These are phyloP conservation scores for Edolisoma coerulescens DNA, from an alignment of 2,113 vertebrate genomes.

Conservation along the genomic window DNA sequence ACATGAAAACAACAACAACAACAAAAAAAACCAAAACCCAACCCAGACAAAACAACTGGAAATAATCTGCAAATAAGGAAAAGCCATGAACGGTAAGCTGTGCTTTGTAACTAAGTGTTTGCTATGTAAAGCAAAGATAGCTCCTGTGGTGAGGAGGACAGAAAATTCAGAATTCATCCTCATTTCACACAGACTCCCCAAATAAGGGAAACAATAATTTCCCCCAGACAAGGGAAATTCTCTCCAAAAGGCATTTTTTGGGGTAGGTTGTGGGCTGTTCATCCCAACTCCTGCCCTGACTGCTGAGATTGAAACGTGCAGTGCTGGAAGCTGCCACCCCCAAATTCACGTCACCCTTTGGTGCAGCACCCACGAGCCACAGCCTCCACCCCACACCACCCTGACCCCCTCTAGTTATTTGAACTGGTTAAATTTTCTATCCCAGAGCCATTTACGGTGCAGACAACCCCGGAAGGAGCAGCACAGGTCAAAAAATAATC, in stretches of 20 bases:
- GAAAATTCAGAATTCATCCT: background rate
- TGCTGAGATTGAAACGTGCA: background rate
- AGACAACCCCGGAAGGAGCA: background rate
- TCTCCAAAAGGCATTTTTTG: background rate
- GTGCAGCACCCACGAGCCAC: background rate
- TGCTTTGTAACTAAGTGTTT: background rate
- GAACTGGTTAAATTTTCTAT: background rate
- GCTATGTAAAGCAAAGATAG: background rate
- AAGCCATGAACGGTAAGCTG: background rate
- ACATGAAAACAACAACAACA: background rate
- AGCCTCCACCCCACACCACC: background rate
- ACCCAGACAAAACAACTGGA: background rate
- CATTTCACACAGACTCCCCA: background rate
- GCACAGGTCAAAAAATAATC: background rate
- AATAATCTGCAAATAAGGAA: background rate
- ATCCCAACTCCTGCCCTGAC: background rate
- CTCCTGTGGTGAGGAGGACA: rapidly evolving
- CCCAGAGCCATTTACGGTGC: background rate
- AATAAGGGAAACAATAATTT: background rate
- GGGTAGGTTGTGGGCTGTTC: background rate
- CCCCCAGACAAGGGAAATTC: background rate
- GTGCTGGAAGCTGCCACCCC: background rate
- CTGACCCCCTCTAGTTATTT: background rate
- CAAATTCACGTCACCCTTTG: background rate
- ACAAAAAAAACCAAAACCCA: background rate